Evolutionary conservation across 2,113 vertebrate species (phyloP).

Genomic region (Misgurnus anguillicaudatus): DNA sequence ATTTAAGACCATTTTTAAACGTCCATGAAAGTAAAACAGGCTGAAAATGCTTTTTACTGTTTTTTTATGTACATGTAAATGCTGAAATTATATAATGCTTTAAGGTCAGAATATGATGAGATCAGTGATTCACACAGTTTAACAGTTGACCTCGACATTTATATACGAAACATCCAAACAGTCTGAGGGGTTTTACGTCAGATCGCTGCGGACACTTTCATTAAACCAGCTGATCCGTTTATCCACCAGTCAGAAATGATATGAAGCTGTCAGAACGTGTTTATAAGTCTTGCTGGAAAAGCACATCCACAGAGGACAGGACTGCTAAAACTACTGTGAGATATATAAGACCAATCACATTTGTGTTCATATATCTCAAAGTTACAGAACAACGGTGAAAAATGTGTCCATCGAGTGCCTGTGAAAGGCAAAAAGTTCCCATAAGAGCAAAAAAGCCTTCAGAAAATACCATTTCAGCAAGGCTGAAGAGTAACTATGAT

Average conservation of each 20-base stretch:
- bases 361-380: not conserved
- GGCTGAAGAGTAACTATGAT: not conserved
- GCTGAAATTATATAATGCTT: not conserved
- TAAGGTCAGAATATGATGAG: not conserved
- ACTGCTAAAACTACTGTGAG: not conserved
- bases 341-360: not conserved
- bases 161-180: no score
- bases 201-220: not conserved
- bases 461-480: not conserved
- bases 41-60: no score
- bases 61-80: no score
- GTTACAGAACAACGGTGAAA: not conserved
- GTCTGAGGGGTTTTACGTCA: not conserved
- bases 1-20: no score
- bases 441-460: not conserved
- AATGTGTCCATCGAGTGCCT: not conserved
- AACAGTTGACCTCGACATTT: not conserved
- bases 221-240: not conserved
- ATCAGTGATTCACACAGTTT: not conserved
- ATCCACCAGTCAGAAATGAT: not conserved
- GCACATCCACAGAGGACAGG: not conserved
- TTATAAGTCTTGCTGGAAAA: not conserved
- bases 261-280: constrained; percentile 17
- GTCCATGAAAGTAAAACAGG: no score
- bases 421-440: not conserved